Conservation (phyloP, 2,113 vertebrate genomes). For the Rattus rattus region DNA sequence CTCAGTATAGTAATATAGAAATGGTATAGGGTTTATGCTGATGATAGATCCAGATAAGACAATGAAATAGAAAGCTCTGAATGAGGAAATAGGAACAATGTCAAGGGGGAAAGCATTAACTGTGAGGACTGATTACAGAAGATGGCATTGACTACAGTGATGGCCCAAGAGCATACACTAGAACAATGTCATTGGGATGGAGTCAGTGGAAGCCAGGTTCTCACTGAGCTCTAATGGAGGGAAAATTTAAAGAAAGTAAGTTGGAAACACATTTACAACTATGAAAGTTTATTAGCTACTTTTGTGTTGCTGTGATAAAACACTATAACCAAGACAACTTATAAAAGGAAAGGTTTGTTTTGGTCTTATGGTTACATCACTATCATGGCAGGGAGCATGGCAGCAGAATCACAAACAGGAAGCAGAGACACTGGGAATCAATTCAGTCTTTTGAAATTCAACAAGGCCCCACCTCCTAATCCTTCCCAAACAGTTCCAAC, state of each 20-base stretch:
- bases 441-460: background rate
- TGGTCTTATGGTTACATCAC: background rate
- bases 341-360: background rate
- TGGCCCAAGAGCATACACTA: background rate
- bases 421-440: background rate
- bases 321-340: background rate
- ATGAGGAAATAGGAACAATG: background rate
- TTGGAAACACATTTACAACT: background rate
- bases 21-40: background rate
- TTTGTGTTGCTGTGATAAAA: background rate
- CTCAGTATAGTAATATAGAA: background rate
- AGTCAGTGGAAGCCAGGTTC: background rate
- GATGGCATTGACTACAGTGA: background rate
- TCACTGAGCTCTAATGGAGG: background rate
- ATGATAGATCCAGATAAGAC: background rate
- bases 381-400: background rate
- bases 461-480: background rate
- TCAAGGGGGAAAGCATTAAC: background rate
- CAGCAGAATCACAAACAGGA: background rate
- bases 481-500: background rate
- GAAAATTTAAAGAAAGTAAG: constrained; percentile 35
- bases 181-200: background rate
- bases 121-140: background rate
- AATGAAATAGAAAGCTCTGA: constrained; percentile 42
- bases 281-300: background rate